phyloP scores from a whole-genome alignment of 2,797 vertebrate genomes.

The Enteromius viviparus region DNA sequence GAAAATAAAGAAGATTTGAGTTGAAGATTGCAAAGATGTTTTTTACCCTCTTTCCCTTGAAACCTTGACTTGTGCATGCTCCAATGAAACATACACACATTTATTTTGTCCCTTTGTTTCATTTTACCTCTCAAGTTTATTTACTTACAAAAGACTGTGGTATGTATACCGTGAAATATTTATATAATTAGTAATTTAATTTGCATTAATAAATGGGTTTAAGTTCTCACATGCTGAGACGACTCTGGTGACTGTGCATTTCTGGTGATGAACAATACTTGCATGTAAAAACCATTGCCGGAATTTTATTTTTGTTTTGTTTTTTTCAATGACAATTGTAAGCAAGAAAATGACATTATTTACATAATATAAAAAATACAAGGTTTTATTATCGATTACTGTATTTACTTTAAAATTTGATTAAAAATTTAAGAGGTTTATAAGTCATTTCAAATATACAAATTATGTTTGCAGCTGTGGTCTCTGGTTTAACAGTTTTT shows the following conservation, averaged over 20 bases:
- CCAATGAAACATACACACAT: constrained; percentile 78
- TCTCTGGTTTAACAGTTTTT: constrained; percentile 22
- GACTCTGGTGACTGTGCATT: constrained; percentile 78
- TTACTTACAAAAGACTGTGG: constrained; percentile 64
- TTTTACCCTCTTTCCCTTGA: constrained; percentile 61
- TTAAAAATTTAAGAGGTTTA: background rate
- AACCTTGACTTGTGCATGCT: constrained; percentile 81
- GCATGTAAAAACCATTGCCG: constrained; percentile 78
- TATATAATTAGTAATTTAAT: constrained; percentile 79
- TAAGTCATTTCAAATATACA: background rate
- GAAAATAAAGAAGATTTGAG: constrained; percentile 92
- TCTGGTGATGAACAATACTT: constrained; percentile 72
- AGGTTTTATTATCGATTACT: constrained; percentile 2
- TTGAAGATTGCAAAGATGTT: constrained; percentile 77
- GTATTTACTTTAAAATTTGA: background rate
- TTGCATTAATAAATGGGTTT: constrained; percentile 81
- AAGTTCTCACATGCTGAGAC: constrained; percentile 73
- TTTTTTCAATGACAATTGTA: constrained; percentile 80
- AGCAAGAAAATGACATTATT: constrained; percentile 77
- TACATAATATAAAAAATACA: constrained; percentile 64
- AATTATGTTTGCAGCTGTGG: background rate
- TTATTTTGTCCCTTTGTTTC: constrained; percentile 66
- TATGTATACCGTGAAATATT: constrained; percentile 77
- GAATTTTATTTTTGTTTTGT: constrained; percentile 61
- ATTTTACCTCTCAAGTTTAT: constrained; percentile 51